Evolutionary conservation across 2,113 vertebrate genomes (phyloP).

Genomic region (Callocephalon fimbriatum): DNA sequence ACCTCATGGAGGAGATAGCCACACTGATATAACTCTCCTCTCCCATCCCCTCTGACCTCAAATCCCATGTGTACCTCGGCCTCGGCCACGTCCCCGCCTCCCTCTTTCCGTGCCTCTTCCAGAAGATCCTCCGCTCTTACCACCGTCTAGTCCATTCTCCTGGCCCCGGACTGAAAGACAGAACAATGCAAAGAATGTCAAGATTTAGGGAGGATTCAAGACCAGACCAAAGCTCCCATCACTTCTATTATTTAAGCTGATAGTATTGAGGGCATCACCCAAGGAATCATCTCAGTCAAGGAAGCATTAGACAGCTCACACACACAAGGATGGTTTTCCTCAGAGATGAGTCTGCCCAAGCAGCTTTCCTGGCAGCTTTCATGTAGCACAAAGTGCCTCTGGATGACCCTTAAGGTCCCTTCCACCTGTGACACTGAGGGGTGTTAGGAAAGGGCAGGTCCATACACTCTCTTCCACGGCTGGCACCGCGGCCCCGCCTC

Average conservation of each 20-base stretch:
- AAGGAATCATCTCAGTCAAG: neutral
- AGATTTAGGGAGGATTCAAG: rapidly evolving
- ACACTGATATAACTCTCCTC: rapidly evolving
- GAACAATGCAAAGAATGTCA: neutral
- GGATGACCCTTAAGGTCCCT: neutral
- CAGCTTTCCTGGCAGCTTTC: neutral
- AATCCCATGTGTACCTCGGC: slow-evolving; percentile 81
- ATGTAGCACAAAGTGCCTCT: rapidly evolving
- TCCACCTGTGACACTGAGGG: neutral
- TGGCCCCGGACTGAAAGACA: slow-evolving; percentile 89
- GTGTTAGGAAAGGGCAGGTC: neutral
- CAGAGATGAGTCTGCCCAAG: neutral
- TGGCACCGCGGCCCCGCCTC: slow-evolving; percentile 87
- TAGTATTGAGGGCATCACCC: rapidly evolving
- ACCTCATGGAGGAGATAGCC: neutral
- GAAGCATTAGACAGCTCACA: neutral
- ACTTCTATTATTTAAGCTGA: neutral
- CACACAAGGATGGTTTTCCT: neutral
- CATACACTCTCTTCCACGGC: slow-evolving; percentile 95
- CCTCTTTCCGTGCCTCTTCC: slow-evolving; percentile 92
- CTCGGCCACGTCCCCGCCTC: slow-evolving; percentile 91
- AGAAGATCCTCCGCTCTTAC: slow-evolving; percentile 84
- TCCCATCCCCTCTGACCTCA: neutral
- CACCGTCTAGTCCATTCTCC: slow-evolving; percentile 93
- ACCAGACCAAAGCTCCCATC: neutral